phyloP scores from a whole-genome alignment of 2,113 vertebrate genomes.

The Pimephales promelas region DNA sequence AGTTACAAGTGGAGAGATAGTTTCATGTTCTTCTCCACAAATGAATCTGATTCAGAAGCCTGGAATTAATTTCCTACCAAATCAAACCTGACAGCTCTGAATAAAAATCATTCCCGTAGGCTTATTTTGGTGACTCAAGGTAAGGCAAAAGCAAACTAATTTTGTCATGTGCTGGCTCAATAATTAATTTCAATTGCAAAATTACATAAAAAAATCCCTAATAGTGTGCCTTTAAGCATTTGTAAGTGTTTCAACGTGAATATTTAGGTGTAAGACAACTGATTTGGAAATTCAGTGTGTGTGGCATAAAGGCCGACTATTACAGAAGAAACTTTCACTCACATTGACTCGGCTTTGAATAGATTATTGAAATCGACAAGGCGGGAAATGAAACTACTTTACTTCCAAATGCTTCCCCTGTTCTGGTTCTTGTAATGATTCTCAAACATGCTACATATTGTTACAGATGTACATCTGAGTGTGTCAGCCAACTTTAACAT shows the following conservation, averaged over 20 bases:
- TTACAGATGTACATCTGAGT: not conserved
- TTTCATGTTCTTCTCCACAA: not conserved
- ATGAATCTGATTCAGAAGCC: not conserved
- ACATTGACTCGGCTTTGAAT: conserved; percentile 34
- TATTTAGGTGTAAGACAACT: not conserved
- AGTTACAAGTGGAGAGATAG: no score
- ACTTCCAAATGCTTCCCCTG: conserved; percentile 22
- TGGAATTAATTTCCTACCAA: not conserved
- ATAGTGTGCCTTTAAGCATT: not conserved
- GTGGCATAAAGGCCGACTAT: conserved; percentile 1
- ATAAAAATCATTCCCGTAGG: not conserved
- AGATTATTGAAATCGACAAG: conserved; percentile 33
- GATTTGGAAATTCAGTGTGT: not conserved
- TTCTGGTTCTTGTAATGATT: conserved; percentile 30
- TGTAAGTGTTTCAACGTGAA: not conserved
- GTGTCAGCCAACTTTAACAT: not conserved
- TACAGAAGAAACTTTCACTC: conserved; percentile 1
- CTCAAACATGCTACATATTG: conserved; percentile 19
- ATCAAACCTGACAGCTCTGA: conserved; percentile 2
- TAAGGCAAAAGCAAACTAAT: not conserved
- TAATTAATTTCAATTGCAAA: not conserved
- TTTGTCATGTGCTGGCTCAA: not conserved
- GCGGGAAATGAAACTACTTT: conserved; percentile 35
- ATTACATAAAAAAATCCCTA: not conserved
- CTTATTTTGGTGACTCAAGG: not conserved